Percentiles rank a stretch among this genome's conserved stretches.
phyloP scores from a whole-genome alignment of 2,113 vertebrate genomes.

The Procavia capensis region DNA sequence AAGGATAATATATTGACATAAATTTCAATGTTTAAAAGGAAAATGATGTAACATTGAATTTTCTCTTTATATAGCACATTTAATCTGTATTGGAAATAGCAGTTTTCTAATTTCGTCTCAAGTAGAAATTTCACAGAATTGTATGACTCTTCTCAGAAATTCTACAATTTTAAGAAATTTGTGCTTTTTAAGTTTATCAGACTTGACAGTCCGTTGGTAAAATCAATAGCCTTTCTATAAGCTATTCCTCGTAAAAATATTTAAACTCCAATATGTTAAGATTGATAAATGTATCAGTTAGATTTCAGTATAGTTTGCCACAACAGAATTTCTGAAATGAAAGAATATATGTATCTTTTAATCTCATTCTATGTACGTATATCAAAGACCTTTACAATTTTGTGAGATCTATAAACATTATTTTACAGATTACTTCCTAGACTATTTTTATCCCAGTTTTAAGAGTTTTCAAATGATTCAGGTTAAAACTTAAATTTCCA shows the following conservation, averaged over 20 bases:
- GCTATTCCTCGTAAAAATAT: conserved; percentile 1
- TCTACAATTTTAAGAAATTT: conserved; percentile 45
- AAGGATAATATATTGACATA: not conserved
- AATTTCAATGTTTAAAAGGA: conserved; percentile 23
- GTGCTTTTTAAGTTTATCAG: conserved; percentile 36
- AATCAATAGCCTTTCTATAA: conserved; percentile 19
- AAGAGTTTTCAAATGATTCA: not conserved
- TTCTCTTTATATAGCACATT: conserved; percentile 54
- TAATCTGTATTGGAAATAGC: not conserved
- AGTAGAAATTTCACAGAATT: conserved; percentile 33
- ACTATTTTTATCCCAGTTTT: conserved; percentile 48
- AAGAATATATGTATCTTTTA: conserved; percentile 15
- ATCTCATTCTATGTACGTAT: not conserved
- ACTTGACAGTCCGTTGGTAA: not conserved
- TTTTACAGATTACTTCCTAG: conserved; percentile 23
- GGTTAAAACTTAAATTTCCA: conserved; percentile 22
- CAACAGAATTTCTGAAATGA: conserved; percentile 33
- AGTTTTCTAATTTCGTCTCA: conserved; percentile 9
- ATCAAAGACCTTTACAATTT: not conserved
- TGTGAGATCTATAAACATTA: not conserved
- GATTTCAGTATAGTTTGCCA: conserved; percentile 3
- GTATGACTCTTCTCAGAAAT: conserved; percentile 36
- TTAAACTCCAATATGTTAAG: conserved; percentile 10
- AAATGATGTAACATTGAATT: conserved; percentile 22
- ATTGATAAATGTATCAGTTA: conserved; percentile 20